phyloP scores from a whole-genome alignment of 1,140 invertebrate genomes.

The Drosophila lini region DNA sequence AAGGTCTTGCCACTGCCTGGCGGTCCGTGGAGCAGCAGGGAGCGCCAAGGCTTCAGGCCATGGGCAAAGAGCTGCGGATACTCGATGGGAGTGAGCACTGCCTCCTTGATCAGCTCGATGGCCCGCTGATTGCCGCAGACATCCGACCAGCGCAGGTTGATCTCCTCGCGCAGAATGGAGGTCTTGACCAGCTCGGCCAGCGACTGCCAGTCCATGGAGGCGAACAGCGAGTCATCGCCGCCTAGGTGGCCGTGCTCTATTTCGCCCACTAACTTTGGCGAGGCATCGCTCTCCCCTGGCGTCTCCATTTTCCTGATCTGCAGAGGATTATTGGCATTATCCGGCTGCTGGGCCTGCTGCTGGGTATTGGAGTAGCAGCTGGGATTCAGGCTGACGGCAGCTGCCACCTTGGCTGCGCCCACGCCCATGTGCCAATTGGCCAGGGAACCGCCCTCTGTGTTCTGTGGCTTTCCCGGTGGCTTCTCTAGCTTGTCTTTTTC shows the following conservation, averaged over 20 bases:
- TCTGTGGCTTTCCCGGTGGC: background rate
- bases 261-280: slow-evolving; percentile 44
- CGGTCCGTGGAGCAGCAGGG: slow-evolving; percentile 93
- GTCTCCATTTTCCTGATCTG: slow-evolving; percentile 70
- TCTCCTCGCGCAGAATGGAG: slow-evolving; percentile 62
- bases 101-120: slow-evolving; percentile 94
- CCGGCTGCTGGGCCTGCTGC: background rate
- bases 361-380: background rate
- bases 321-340: slow-evolving; percentile 24
- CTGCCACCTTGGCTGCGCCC: slow-evolving; percentile 58
- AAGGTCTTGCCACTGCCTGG: slow-evolving; percentile 94
- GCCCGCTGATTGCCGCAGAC: slow-evolving; percentile 92
- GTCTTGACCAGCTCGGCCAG: slow-evolving; percentile 73
- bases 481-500: background rate
- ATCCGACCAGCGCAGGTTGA: slow-evolving; percentile 86
- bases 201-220: slow-evolving; percentile 69
- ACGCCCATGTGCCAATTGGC: slow-evolving; percentile 61
- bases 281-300: background rate
- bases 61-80: slow-evolving; percentile 94
- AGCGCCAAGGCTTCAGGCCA: slow-evolving; percentile 93
- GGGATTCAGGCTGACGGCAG: slow-evolving; percentile 34
- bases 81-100: slow-evolving; percentile 93
- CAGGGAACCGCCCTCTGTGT: slow-evolving; percentile 2
- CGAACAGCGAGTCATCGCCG: slow-evolving; percentile 58
- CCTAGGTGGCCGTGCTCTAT: slow-evolving; percentile 66